Conservation (phyloP, 2,888 invertebrate genomes). For the Molanna angustata region DNA sequence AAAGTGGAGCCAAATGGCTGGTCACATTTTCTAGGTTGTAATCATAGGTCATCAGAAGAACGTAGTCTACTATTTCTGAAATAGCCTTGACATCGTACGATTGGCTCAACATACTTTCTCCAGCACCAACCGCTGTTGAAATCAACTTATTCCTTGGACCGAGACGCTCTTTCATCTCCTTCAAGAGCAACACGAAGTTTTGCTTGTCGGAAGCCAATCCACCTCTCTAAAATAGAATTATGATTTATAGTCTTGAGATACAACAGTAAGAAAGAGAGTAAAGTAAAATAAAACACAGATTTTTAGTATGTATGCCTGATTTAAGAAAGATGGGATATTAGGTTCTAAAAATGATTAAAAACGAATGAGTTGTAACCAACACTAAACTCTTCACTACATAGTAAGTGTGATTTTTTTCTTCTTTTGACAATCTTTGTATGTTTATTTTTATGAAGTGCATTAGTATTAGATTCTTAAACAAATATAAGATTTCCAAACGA, state of each 20-base stretch:
- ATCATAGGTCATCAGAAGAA: slow-evolving; percentile 54
- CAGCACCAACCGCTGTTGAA: slow-evolving; percentile 49
- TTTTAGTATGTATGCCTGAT: too few species aligned
- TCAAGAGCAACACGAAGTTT: slow-evolving; percentile 44
- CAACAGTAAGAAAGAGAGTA: not conserved
- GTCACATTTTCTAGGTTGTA: slow-evolving; percentile 40
- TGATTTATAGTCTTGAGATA: not conserved
- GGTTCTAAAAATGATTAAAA: too few species aligned
- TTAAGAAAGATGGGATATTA: too few species aligned
- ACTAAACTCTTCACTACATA: too few species aligned
- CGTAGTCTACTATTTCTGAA: slow-evolving; percentile 44
- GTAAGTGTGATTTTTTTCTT: too few species aligned
- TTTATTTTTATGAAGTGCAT: too few species aligned
- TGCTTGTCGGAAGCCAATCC: slow-evolving; percentile 43
- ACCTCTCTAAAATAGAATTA: slow-evolving; percentile 38
- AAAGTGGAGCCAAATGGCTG: slow-evolving; percentile 44
- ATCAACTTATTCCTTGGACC: slow-evolving; percentile 42
- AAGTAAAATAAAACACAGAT: too few species aligned
- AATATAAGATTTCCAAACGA: too few species aligned
- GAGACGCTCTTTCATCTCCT: slow-evolving; percentile 43
- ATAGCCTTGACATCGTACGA: slow-evolving; percentile 46
- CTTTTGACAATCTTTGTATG: too few species aligned
- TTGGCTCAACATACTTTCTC: slow-evolving; percentile 38
- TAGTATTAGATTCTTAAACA: too few species aligned
- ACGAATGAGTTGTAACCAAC: too few species aligned